Evolutionary conservation across 1,140 invertebrate species (phyloP), one percentile per base, ranked within the genome.

Genomic region (Drosophila prosaltans): DNA sequence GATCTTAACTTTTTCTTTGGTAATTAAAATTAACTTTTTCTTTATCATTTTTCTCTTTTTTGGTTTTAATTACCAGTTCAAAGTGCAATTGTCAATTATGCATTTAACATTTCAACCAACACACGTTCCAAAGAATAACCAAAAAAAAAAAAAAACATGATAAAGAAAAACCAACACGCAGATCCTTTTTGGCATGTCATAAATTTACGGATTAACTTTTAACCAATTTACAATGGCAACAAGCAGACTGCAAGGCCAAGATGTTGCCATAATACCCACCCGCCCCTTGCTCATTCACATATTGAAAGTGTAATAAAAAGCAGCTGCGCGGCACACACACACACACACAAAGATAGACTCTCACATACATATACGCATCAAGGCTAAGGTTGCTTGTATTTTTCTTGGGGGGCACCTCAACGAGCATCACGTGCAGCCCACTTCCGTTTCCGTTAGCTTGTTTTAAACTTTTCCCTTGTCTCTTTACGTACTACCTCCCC

Each of bases 161-260:
- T 7, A 68, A 57, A 3, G 26, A 58, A 11, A 55, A 61, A 41
- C 16, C 21, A 74, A 51, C 70, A 74, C 70, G 65, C 67, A 78
- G 80, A 88, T 89, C 80, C 80, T 78, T 88, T 85, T 88, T 88
- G 84, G 84, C 84, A 89, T 88, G 80, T 84, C 84, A 88, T 88
- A 88, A 88, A 88, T 88, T 89, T 78, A 70, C 80, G 84, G 84
- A 88, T 88, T 88, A 88, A 88, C 84, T 88, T 88, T 88, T 89
- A 89, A 88, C 84, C 84, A 88, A 88, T 88, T 88, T 88, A 88
- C 84, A 88, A 82, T 68, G 78, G 76, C 72, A 78, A 70, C 80
- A 80, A 84, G 69, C 71, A 83, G 81, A 68, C 65, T 70, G 79
- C 73, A 67, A 48, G 60, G 66, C 51, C 41, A 71, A 69, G 57